Percentiles rank a stretch among this genome's conserved stretches.
Evolutionary conservation across 2,888 invertebrate genomes (phyloP).

Genomic region (Volucella bombylans): DNA sequence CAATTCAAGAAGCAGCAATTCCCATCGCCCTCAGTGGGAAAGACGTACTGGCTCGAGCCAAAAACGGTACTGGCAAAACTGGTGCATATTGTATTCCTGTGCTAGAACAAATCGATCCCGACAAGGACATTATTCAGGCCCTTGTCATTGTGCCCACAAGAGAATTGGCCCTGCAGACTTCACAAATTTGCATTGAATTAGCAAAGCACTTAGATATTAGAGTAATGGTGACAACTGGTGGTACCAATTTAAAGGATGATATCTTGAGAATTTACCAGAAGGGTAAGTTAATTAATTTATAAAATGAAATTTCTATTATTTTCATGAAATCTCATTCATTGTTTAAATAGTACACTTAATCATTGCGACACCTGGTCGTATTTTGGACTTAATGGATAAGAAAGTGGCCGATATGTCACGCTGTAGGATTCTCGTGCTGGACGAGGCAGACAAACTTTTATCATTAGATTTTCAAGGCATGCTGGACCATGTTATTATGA

Average conservation of each 20-base stretch:
- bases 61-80: slow-evolving; percentile 99
- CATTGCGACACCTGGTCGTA: slow-evolving; percentile 99
- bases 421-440: slow-evolving; percentile 98
- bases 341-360: slow-evolving; percentile 93
- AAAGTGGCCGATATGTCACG: slow-evolving; percentile 96
- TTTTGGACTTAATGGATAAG: slow-evolving; percentile 99
- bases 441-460: slow-evolving; percentile 99
- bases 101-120: slow-evolving; percentile 95
- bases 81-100: slow-evolving; percentile 99
- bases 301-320: background rate
- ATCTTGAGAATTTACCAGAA: slow-evolving; percentile 99
- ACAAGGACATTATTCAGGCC: slow-evolving; percentile 97
- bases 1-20: slow-evolving; percentile 99
- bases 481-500: slow-evolving; percentile 96
- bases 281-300: slow-evolving; percentile 84
- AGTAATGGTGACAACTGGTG: slow-evolving; percentile 99
- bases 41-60: slow-evolving; percentile 98
- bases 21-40: slow-evolving; percentile 98
- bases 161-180: slow-evolving; percentile 99
- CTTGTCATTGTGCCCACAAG: slow-evolving; percentile 99
- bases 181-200: slow-evolving; percentile 99
- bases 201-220: slow-evolving; percentile 98
- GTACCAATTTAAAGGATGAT: slow-evolving; percentile 98
- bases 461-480: slow-evolving; percentile 99
- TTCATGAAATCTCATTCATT: slow-evolving; percentile 41